phyloP scores from a whole-genome alignment of 2,888 invertebrate species.

The Dasypogon diadema region DNA sequence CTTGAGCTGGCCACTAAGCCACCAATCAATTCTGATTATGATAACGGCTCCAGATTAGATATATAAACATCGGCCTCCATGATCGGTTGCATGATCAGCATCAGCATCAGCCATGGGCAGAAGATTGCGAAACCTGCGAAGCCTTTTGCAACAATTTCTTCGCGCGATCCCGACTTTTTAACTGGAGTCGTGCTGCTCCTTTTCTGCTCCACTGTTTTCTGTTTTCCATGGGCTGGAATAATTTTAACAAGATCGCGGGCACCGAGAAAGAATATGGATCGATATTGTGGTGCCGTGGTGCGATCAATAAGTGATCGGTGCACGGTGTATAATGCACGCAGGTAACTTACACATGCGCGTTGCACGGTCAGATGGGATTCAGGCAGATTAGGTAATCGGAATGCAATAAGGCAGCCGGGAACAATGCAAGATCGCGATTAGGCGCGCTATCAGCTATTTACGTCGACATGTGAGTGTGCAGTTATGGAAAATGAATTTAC shows the following conservation, averaged over 20 bases:
- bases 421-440: conserved; percentile 52
- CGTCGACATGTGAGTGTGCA: conserved; percentile 48
- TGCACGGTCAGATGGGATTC: conserved; percentile 22
- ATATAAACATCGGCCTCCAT: conserved; percentile 43
- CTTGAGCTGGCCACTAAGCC: conserved; percentile 46
- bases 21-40: conserved; percentile 52
- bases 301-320: conserved; percentile 34
- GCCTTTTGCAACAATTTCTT: conserved; percentile 41
- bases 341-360: conserved; percentile 30
- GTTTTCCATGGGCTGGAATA: conserved; percentile 20
- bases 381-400: conserved; percentile 48
- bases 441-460: conserved; percentile 44
- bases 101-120: conserved; percentile 23
- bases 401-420: conserved; percentile 40
- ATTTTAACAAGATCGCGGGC: conserved; percentile 45
- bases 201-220: conserved; percentile 11
- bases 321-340: conserved; percentile 26
- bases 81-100: conserved; percentile 21
- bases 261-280: conserved; percentile 29
- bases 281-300: conserved; percentile 28
- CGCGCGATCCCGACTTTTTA: conserved; percentile 8
- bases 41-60: conserved; percentile 51
- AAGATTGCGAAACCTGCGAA: conserved; percentile 39
- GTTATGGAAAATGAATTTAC: conserved; percentile 52
- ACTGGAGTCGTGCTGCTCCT: neutral